Base-by-base conservation (phyloP, 2,113 vertebrate genomes). In the Notarius lentiginosus region DNA sequence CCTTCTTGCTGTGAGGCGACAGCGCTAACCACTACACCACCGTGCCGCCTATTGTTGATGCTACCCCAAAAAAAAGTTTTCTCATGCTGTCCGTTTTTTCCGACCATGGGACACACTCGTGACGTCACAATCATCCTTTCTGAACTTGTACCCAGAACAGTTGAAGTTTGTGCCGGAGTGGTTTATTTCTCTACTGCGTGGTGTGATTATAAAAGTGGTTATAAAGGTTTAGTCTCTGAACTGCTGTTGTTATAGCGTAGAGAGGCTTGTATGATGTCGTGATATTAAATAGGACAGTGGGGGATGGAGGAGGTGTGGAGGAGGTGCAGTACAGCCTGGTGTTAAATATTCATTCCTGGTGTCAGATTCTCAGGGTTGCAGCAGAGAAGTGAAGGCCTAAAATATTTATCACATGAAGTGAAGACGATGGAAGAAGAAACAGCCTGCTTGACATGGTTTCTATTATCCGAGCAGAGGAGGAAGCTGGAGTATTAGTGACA, bases 291-390 rank as follows among this genome's bases (percentile, higher is more conserved):
- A 90, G 73, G 51, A 85, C 85, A 88, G 85, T 27, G 81, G 73
- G 79, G 63, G 88, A 18, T 72, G 63, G 58, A 14, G 70, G 8
- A 34, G 12, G 90, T 34, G 85, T 79, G 82, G 85, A 22, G 86
- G 10, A 24, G 84, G 81, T 81, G 87, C 79, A 85, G 92, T 77
- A 58, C 87, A 87, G 87, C 84, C 84, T 82, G 89, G 86, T 92
- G 90, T 93, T 93, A 93, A 94, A 94, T 94, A 95, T 95, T 94
- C 88, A 94, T 93, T 66, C 86, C 72, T 72, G 87, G 91, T 92
- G 90, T 93, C 88, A 90, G 92, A 92, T 89, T 92, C 90, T 75
- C 91, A 27, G 84, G 79, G 89, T 88, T 89, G 90, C 90, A 83
- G 88, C 88, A 73, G 90, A 88, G 73, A 90, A 83, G 65, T 60